Evolutionary conservation across 1,140 invertebrate genomes (phyloP).

Genomic region (Sitodiplosis mosellana): DNA sequence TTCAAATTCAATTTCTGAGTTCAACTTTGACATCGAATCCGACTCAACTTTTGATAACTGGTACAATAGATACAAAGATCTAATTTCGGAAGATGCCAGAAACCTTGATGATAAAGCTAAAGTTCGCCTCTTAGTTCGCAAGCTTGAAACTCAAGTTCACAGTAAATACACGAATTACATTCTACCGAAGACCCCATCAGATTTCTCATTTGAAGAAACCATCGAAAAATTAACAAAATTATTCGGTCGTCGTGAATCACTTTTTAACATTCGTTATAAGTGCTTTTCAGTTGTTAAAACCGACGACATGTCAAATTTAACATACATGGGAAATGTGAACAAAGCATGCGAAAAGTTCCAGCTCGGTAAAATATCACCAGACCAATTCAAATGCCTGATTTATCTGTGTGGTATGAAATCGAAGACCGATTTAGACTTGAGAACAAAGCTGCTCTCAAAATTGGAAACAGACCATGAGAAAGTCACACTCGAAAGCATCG

Average conservation of each 20-base stretch:
- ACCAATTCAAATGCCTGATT: constrained; percentile 6
- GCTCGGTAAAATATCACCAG: constrained; percentile 1
- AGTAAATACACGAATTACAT: constrained; percentile 5
- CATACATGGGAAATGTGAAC: constrained; percentile 1
- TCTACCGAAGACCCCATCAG: constrained; percentile 3
- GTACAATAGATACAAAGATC: constrained; percentile 4
- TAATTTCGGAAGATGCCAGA: constrained; percentile 1
- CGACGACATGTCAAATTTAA: neutral
- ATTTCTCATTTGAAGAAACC: constrained; percentile 2
- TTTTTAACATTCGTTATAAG: constrained; percentile 3
- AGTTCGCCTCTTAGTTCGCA: constrained; percentile 3
- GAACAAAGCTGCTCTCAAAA: constrained; percentile 2
- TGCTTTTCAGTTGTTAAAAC: constrained; percentile 3
- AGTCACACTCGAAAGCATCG: neutral
- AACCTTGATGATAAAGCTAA: constrained; percentile 5
- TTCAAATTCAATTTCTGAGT: no score
- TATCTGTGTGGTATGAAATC: constrained; percentile 3
- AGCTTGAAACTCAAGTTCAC: constrained; percentile 1
- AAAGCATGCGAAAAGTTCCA: constrained; percentile 4
- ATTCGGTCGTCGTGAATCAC: constrained; percentile 3
- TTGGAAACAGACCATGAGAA: constrained; percentile 1
- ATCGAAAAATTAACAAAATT: constrained; percentile 3
- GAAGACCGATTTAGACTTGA: constrained; percentile 1
- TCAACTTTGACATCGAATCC: no score
- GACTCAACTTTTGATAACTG: constrained; percentile 4